These are phyloP conservation scores for Synergus japonicus DNA, from an alignment of 2,888 invertebrate species.

Conservation along the genomic window DNA sequence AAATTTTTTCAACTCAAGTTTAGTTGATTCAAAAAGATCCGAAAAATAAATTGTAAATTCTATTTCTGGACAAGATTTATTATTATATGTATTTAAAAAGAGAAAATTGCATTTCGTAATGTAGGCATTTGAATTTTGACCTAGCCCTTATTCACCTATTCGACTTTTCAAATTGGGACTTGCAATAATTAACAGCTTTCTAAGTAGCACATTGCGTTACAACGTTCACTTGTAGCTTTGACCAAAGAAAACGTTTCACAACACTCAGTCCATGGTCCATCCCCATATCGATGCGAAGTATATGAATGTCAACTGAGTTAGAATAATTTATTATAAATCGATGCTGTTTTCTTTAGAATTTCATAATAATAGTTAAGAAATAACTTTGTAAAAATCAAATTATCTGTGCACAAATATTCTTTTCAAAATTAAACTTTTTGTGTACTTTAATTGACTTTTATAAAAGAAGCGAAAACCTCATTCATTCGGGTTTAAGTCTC, in stretches of 20 bases:
- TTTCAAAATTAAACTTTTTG: background rate
- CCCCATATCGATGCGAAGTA: background rate
- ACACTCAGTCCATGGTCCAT: constrained; percentile 32
- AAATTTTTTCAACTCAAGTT: background rate
- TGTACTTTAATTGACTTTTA: background rate
- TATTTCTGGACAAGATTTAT: background rate
- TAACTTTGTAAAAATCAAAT: too few species aligned
- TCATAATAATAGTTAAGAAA: background rate
- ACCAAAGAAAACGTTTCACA: constrained; percentile 7
- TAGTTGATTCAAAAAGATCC: background rate
- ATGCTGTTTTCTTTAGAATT: background rate
- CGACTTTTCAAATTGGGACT: background rate
- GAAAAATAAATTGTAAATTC: background rate
- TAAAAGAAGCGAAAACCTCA: background rate
- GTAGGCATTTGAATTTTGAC: background rate
- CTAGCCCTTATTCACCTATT: background rate
- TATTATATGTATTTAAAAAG: background rate
- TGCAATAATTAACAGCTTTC: background rate
- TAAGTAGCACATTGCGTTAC: constrained; percentile 25
- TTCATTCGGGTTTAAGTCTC: background rate
- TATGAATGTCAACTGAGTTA: constrained; percentile 22
- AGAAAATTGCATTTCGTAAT: background rate
- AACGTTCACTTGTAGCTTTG: constrained; percentile 21
- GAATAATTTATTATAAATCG: background rate
- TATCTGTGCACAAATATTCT: too few species aligned